Evolutionary conservation across 2,797 vertebrate species (phyloP).

Genomic region (Arvicola amphibius): DNA sequence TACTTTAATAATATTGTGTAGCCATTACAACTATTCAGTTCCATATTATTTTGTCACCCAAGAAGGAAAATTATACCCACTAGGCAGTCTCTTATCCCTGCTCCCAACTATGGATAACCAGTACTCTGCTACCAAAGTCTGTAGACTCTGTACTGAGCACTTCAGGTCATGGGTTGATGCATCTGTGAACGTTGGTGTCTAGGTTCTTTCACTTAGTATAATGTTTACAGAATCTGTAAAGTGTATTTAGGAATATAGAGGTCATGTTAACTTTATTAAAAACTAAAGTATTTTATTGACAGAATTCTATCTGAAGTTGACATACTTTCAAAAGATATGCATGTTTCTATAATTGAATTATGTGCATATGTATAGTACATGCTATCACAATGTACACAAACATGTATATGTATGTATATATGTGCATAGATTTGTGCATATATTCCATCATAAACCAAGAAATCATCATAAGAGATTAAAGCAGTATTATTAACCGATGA

Average conservation of each 20-base stretch:
- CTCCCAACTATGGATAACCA: not conserved
- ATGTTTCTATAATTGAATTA: not conserved
- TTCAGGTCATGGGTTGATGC: not conserved
- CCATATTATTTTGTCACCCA: not conserved
- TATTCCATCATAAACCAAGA: not conserved
- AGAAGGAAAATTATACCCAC: not conserved
- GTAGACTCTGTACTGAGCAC: not conserved
- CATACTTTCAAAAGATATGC: not conserved
- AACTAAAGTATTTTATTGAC: not conserved
- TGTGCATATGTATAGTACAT: not conserved
- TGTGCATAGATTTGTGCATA: not conserved
- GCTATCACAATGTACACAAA: not conserved
- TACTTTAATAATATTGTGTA: not conserved
- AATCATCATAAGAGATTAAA: not conserved
- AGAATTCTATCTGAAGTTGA: constrained; percentile 3
- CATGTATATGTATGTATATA: too few relatives aligned
- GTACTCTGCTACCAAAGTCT: not conserved
- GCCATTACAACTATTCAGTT: not conserved
- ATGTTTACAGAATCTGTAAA: not conserved
- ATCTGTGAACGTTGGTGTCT: not conserved
- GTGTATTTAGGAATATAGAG: not conserved
- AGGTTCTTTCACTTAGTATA: not conserved
- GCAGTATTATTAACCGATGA: not conserved
- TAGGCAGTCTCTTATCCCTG: not conserved
- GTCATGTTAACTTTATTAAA: not conserved